Evolutionary conservation across 1,140 invertebrate species (phyloP).

Genomic region (Temnothorax longispinosus): DNA sequence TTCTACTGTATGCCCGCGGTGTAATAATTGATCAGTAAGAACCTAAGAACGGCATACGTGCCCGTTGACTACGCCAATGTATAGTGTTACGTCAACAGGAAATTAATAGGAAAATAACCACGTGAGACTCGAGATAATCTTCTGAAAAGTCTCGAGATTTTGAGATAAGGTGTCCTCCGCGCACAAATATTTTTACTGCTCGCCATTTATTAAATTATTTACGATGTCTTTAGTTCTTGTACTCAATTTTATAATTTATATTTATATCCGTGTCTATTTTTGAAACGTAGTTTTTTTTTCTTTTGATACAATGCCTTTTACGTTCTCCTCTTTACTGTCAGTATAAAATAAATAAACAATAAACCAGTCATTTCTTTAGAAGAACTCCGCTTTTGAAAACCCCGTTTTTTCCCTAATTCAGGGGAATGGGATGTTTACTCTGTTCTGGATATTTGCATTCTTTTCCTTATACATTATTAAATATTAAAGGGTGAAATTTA

Average conservation of each 20-base stretch:
- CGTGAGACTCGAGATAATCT: neutral
- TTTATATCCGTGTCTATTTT: neutral
- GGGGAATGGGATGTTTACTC: neutral
- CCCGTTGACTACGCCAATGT: neutral
- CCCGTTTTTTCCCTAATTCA: neutral
- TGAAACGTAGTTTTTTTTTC: neutral
- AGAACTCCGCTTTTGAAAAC: neutral
- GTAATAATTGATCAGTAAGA: neutral
- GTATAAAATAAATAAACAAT: neutral
- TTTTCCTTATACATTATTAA: neutral
- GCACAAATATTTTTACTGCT: neutral
- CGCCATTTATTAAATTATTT: neutral
- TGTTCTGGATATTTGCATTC: neutral
- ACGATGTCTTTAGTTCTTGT: neutral
- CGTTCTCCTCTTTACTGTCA: too few species aligned
- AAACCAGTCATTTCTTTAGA: neutral
- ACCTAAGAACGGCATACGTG: neutral
- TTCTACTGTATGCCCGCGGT: neutral
- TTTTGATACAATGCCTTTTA: too few species aligned
- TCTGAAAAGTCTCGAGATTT: neutral
- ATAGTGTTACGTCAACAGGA: neutral
- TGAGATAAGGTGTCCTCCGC: neutral
- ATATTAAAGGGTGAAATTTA: too few species aligned
- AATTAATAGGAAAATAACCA: neutral
- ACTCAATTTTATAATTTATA: neutral